A percentile compares a stretch with the other conserved stretches of the same genome.
These are phyloP conservation scores for Carassius carassius DNA, from an alignment of 2,113 vertebrate species.

Conservation along the genomic window DNA sequence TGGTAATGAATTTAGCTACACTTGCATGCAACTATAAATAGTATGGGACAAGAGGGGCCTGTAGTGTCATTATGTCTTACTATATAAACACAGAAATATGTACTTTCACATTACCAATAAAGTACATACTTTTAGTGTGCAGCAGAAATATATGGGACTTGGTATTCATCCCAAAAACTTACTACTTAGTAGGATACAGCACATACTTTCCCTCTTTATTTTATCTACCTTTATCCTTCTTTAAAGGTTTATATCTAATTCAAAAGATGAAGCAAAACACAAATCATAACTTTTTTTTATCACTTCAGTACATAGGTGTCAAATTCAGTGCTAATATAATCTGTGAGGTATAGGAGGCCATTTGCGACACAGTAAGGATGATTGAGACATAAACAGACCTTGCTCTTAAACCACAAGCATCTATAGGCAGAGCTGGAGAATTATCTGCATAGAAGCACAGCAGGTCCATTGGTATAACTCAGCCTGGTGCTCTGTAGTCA, in stretches of 20 bases:
- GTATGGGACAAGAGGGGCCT: not conserved
- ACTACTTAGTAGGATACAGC: not conserved
- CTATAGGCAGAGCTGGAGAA: constrained; percentile 34
- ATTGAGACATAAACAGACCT: constrained; percentile 38
- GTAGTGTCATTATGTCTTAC: not conserved
- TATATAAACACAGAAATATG: not conserved
- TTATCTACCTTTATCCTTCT: not conserved
- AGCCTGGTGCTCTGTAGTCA: not conserved
- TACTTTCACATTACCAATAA: not conserved
- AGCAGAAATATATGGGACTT: not conserved
- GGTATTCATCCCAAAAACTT: not conserved
- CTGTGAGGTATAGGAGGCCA: not conserved
- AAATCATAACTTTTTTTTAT: constrained; percentile 10
- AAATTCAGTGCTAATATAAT: not conserved
- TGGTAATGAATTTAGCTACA: not conserved
- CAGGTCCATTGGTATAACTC: constrained; percentile 22
- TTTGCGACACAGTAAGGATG: constrained; percentile 7
- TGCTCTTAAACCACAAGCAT: not conserved
- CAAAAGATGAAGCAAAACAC: constrained; percentile 10
- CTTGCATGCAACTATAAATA: not conserved
- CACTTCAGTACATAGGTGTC: constrained; percentile 9
- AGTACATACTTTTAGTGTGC: not conserved
- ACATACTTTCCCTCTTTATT: not conserved
- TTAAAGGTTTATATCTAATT: not conserved
- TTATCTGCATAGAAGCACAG: constrained; percentile 37